phyloP scores from a whole-genome alignment of 2,888 invertebrate species.

The Spodoptera littoralis region DNA sequence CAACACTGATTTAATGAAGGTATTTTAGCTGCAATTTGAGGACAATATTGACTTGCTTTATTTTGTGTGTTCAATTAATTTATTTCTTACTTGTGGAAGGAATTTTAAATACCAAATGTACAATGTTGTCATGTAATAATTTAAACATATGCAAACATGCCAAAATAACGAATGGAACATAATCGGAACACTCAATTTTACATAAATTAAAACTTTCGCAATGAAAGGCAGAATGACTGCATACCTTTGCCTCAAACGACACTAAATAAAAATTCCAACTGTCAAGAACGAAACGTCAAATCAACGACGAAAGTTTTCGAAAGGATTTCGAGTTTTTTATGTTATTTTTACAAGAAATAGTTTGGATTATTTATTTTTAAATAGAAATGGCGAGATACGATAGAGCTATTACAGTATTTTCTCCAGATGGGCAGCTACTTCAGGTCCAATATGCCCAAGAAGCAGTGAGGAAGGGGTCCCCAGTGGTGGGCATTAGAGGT shows the following conservation, averaged over 20 bases:
- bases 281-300: slow-evolving; percentile 24
- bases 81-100: slow-evolving; percentile 1
- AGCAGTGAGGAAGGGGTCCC: slow-evolving; percentile 96
- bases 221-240: no score
- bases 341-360: not conserved
- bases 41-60: slow-evolving; percentile 21
- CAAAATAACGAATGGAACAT: no score
- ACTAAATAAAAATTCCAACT: not conserved
- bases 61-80: slow-evolving; percentile 28
- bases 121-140: no score
- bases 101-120: no score
- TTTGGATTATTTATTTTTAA: slow-evolving; percentile 1
- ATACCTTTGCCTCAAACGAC: slow-evolving; percentile 8
- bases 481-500: slow-evolving; percentile 96
- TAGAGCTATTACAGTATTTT: slow-evolving; percentile 99
- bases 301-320: slow-evolving; percentile 1
- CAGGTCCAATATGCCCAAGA: slow-evolving; percentile 99
- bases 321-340: not conserved
- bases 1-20: slow-evolving; percentile 42
- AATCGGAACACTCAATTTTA: no score
- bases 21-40: slow-evolving; percentile 28
- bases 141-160: no score
- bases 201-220: not conserved
- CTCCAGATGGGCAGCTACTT: slow-evolving; percentile 98
- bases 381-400: slow-evolving; percentile 92